Evolutionary conservation across 2,797 vertebrate genomes (phyloP), one percentile per base, ranked within the genome.

Genomic region (Pteronotus mesoamericanus): DNA sequence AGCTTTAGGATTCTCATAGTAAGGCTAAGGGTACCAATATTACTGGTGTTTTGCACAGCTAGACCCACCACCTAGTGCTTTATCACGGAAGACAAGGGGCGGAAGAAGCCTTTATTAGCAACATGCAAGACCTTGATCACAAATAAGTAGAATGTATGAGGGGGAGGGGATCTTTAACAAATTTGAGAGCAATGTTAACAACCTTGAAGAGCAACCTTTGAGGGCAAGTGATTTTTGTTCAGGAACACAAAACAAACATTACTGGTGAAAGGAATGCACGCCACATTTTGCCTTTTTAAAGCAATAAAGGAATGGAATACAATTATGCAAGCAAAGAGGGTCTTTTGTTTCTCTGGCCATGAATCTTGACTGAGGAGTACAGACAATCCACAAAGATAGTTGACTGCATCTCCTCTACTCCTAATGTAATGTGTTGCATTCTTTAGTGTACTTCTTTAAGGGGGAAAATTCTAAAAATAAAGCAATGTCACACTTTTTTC

Each of bases 271-370:
- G 72, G n/a, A 83, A 92, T 22, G 83, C 74, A 85, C 80, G 88
- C 72, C 39, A n/a, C 95, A 75, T 82, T 84, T 93, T 51, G 84
- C 84, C 80, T 93, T 59, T 91, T 96, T 93, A 88, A 93, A 97
- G 91, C 91, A 71, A 32, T 48, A 69, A 93, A 94, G 79, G 71
- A 61, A 94, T 66, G 51, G 97, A 95, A 64, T 44, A 48, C 59
- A 87, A 78, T 94, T 66, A 85, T 3, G 78, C 42, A 82, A 78
- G 86, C 71, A 64, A 77, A 85, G 72, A 88, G 26, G 14, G 44
- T 34, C 79, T 87, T 94, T 83, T 79, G 29, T 85, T 95, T 86
- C 29, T 57, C 78, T 19, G 74, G 77, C 66, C 72, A 74, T 46
- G 77, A 44, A 74, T 84, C 14, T 71, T 92, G 89, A 37, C 89